Evolutionary conservation across 1,140 invertebrate genomes (phyloP).

Genomic region (Ericerus pela): DNA sequence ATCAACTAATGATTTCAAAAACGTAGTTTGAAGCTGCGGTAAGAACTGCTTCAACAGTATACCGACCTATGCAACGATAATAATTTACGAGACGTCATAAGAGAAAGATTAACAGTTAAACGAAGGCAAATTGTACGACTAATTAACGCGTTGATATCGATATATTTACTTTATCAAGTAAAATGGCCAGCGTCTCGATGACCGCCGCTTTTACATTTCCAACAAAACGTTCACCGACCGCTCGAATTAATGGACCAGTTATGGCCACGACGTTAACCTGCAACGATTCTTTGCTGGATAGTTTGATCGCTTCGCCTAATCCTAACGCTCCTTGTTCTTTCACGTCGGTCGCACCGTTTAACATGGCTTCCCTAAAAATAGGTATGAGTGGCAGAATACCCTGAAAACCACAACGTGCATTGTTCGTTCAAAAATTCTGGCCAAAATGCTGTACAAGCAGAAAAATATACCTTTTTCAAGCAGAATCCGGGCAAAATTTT

Average conservation of each 20-base stretch:
- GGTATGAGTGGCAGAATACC: conserved; percentile 86
- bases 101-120: no score
- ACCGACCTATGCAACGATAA: conserved; percentile 40
- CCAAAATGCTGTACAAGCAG: background rate
- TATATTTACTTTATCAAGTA: conserved; percentile 66
- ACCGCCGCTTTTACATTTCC: conserved; percentile 90
- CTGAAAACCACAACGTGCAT: conserved; percentile 29
- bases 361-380: conserved; percentile 87
- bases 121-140: no score
- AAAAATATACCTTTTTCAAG: conserved; percentile 52
- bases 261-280: conserved; percentile 93
- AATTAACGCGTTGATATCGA: no score
- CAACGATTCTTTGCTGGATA: conserved; percentile 69
- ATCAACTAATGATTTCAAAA: conserved; percentile 85
- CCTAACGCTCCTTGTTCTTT: conserved; percentile 92
- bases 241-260: conserved; percentile 92
- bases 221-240: conserved; percentile 88
- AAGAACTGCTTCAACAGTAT: conserved; percentile 91
- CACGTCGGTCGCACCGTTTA: conserved; percentile 84
- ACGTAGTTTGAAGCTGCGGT: conserved; percentile 95
- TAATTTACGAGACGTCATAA: no score
- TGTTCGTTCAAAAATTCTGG: background rate
- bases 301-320: conserved; percentile 76
- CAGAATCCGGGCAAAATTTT: conserved; percentile 80
- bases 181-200: conserved; percentile 76